These are phyloP conservation scores for Phlogophora meticulosa DNA, from an alignment of 2,888 invertebrate genomes.

Conservation along the genomic window DNA sequence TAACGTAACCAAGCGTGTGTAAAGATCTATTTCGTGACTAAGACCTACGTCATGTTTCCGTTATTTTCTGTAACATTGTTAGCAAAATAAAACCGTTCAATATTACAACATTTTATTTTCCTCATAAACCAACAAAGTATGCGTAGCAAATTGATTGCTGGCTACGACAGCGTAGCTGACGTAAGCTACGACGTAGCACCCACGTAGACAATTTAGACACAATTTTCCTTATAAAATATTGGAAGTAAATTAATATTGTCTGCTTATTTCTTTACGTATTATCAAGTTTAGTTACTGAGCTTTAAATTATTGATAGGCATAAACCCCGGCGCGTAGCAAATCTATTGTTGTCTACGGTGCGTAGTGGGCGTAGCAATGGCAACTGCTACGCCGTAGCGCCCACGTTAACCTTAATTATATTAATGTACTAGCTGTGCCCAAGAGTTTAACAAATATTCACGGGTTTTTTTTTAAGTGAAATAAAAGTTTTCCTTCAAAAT, in stretches of 20 bases:
- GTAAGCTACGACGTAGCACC: conserved; percentile 28
- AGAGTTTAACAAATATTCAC: no score
- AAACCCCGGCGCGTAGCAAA: background rate
- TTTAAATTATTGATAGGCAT: background rate
- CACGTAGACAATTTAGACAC: conserved; percentile 1
- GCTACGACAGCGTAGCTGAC: conserved; percentile 27
- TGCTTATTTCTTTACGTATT: background rate
- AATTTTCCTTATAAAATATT: conserved; percentile 1
- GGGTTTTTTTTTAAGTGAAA: no score
- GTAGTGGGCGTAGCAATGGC: background rate
- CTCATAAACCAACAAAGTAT: conserved; percentile 37
- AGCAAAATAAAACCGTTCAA: conserved; percentile 30
- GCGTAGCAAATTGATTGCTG: conserved; percentile 38
- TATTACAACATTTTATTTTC: conserved; percentile 22
- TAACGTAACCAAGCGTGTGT: background rate
- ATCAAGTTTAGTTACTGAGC: background rate
- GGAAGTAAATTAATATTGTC: conserved; percentile 2
- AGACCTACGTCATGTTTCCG: background rate
- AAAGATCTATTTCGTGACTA: background rate
- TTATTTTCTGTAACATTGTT: conserved; percentile 19
- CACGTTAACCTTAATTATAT: background rate
- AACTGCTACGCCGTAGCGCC: conserved; percentile 28
- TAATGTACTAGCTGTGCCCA: no score
- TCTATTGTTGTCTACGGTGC: conserved; percentile 10
- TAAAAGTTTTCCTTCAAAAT: no score